A percentile compares a stretch with the other conserved stretches of the same genome.
Conservation (phyloP, 2,113 vertebrate genomes). For the Ahaetulla prasina region DNA sequence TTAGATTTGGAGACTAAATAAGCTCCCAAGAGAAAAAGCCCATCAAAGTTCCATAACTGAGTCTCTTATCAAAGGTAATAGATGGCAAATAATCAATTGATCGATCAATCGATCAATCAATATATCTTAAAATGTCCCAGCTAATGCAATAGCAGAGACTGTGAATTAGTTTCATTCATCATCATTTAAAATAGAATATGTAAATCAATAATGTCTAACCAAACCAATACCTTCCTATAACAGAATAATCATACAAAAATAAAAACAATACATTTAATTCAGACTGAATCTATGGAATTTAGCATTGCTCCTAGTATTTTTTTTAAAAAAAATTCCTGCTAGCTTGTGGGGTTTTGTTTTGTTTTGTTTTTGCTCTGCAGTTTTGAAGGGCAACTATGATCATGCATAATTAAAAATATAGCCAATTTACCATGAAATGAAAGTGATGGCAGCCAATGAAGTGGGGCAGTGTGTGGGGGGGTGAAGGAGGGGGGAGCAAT, state of each 20-base stretch:
- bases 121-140: background rate
- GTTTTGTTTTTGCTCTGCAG: background rate
- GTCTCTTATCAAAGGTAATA: background rate
- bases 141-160: background rate
- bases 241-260: background rate
- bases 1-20: background rate
- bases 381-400: constrained; percentile 41
- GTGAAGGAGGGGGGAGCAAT: background rate
- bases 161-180: background rate
- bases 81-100: background rate
- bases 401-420: constrained; percentile 60
- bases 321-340: background rate
- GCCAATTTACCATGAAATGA: constrained; percentile 56
- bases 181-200: background rate
- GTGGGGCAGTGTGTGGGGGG: constrained; percentile 19
- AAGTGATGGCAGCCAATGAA: constrained; percentile 53
- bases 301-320: background rate
- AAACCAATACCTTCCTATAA: background rate
- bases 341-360: background rate
- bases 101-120: background rate
- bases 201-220: constrained; percentile 3
- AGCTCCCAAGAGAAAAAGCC: background rate
- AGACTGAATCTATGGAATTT: background rate
- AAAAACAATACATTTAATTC: background rate
- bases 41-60: background rate